Base-by-base conservation (phyloP, 1,140 invertebrate genomes). In the Euura lappo region DNA sequence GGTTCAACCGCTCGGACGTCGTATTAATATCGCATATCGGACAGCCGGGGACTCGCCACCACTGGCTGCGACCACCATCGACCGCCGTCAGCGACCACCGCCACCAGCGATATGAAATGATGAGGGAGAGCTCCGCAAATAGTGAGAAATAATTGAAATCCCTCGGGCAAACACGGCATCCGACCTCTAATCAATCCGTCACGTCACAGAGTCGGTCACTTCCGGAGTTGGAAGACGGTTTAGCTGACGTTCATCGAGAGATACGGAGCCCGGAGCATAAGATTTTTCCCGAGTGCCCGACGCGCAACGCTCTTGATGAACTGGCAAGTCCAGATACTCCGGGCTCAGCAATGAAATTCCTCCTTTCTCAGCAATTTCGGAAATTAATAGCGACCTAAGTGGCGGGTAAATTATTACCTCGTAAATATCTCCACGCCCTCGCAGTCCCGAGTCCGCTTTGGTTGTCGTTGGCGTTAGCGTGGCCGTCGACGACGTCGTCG, bases 81-180 rank as follows among this genome's bases (percentile, higher is more conserved):
- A 60, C 51, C 8, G 13, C 8, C 51, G 13, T 60, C 51, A 28
- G 28, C 28, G 51, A 60, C 51, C 51, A n/a, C 51, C 8, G 51
- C 51, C 51, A 60, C 51, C 51, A 73, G 77, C 75, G 77, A 85
- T 85, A 85, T 83, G 83, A 84, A 83, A 85, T 84, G 82, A 85
- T 85, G 80, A 79, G 82, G 80, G 82, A 86, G 84, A 84, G 85
- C 84, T 86, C 80, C 75, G 85, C 82, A 86, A 86, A 86, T 86
- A 86, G 79, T 84, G 80, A 71, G 76, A 78, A 79, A 82, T 86
- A 86, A 86, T 86, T 86, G 85, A 78, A 85, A 86, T 84, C 81
- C 84, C 84, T 84, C 81, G 79, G 80, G 81, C 81, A 79, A 81
- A 80, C 80, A 78, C 74, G 73, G 72, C 73, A 75, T 78, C 76